These are phyloP conservation scores for Spisula solida DNA, from an alignment of 2,888 invertebrate species.

Conservation along the genomic window DNA sequence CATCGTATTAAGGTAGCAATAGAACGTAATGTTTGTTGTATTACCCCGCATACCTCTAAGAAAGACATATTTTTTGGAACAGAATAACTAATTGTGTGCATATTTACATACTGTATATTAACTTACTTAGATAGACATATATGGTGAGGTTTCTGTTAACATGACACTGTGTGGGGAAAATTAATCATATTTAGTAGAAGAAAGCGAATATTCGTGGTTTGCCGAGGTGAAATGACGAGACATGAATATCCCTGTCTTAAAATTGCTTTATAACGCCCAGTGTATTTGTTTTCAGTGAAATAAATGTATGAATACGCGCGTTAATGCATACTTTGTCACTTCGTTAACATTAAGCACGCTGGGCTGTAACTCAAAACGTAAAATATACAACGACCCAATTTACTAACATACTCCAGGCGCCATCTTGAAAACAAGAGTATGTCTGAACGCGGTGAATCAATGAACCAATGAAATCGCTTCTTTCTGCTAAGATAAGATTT, in stretches of 20 bases:
- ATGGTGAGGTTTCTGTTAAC: too few relatives aligned
- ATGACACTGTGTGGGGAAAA: too few relatives aligned
- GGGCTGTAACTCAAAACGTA: conserved; percentile 13
- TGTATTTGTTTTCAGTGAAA: neutral
- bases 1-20: too few relatives aligned
- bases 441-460: conserved; percentile 18
- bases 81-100: too few relatives aligned
- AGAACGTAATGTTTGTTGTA: too few relatives aligned
- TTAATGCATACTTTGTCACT: conserved; percentile 14
- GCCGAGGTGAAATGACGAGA: neutral
- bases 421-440: conserved; percentile 35
- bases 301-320: neutral
- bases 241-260: neutral
- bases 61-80: too few relatives aligned
- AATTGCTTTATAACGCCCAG: neutral
- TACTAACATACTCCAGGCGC: conserved; percentile 30
- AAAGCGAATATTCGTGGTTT: neutral
- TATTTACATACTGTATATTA: too few relatives aligned
- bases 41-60: too few relatives aligned
- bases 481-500: conserved; percentile 41
- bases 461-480: conserved; percentile 46
- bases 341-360: neutral
- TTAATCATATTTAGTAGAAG: neutral
- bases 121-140: too few relatives aligned
- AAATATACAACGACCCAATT: conserved; percentile 27